phyloP scores from a whole-genome alignment of 2,113 vertebrate species.

The Spea bombifrons region DNA sequence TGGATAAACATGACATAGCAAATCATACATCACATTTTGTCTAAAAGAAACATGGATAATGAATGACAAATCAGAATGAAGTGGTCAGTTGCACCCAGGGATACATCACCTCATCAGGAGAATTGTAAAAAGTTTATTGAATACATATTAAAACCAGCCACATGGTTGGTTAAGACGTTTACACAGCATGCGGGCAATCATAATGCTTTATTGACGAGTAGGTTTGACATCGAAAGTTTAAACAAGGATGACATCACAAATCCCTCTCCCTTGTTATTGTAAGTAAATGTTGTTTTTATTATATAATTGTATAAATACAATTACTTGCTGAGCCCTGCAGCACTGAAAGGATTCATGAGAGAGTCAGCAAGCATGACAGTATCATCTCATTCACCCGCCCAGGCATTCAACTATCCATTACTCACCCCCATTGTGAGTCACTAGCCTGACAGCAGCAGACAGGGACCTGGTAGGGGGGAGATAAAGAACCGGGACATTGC shows the following conservation, averaged over 20 bases:
- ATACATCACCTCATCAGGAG: too few species aligned
- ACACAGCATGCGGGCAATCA: too few species aligned
- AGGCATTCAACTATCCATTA: slow-evolving; percentile 12
- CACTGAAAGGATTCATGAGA: neutral
- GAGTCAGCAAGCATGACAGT: neutral
- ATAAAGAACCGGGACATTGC: slow-evolving; percentile 3
- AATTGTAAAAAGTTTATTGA: too few species aligned
- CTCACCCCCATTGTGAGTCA: neutral
- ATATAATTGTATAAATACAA: neutral
- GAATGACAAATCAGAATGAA: too few species aligned
- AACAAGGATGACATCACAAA: neutral
- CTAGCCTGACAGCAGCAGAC: slow-evolving; percentile 15
- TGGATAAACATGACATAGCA: too few species aligned
- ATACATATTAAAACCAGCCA: too few species aligned
- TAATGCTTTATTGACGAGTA: too few species aligned
- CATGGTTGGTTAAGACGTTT: too few species aligned
- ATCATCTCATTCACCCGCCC: slow-evolving; percentile 9
- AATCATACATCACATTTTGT: too few species aligned
- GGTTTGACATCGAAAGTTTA: too few species aligned
- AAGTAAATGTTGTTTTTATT: neutral
- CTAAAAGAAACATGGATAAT: too few species aligned
- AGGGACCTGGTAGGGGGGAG: slow-evolving; percentile 6
- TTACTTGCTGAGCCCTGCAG: neutral
- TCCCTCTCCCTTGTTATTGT: neutral
- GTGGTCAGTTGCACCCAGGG: too few species aligned